Evolutionary conservation across 1,140 invertebrate genomes (phyloP).

Genomic region (Bombyx mandarina): DNA sequence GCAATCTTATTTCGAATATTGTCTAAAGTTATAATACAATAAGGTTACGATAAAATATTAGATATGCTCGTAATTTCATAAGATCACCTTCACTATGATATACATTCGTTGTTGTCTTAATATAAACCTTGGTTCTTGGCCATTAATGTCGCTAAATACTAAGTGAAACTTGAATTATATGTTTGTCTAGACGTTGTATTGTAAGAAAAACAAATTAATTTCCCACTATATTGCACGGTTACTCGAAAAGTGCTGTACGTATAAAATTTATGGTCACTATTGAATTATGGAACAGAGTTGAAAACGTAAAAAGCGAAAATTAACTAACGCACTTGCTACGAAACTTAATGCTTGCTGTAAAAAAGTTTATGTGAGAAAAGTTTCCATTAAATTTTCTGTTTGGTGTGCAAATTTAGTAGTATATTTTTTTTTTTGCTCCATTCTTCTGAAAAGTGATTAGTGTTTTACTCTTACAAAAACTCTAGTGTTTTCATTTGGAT

Average conservation of each 20-base stretch:
- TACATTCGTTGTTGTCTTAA: conserved; percentile 36
- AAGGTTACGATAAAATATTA: no score
- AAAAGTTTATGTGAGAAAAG: conserved; percentile 18
- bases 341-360: conserved; percentile 31
- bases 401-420: background rate
- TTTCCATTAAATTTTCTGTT: conserved; percentile 10
- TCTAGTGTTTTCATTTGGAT: no score
- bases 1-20: no score
- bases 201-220: conserved; percentile 70
- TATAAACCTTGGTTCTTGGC: conserved; percentile 33
- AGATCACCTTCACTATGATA: conserved; percentile 34
- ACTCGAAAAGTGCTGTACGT: conserved; percentile 47
- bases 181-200: conserved; percentile 66
- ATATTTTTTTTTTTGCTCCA: background rate
- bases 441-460: background rate
- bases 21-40: no score
- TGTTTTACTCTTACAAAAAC: background rate
- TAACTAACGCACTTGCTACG: conserved; percentile 36
- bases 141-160: conserved; percentile 56
- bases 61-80: no score
- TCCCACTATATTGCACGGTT: conserved; percentile 46
- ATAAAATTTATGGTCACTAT: conserved; percentile 51
- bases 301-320: conserved; percentile 45
- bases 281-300: conserved; percentile 43
- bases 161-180: conserved; percentile 67